These are phyloP conservation scores for Pelodytes ibericus DNA, from an alignment of 2,797 vertebrate genomes.

Conservation along the genomic window DNA sequence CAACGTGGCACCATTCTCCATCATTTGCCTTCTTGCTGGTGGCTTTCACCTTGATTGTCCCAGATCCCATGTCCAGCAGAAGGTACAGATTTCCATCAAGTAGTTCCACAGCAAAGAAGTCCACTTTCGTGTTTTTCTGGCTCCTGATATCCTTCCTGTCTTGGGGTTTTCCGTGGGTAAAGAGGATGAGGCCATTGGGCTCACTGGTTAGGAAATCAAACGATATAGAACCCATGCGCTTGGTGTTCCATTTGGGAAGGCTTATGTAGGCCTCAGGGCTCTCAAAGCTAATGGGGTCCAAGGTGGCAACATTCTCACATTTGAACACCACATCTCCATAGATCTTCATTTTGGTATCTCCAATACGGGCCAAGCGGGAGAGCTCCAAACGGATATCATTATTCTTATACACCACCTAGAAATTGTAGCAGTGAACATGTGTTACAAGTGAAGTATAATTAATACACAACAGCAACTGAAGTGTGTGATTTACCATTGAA, in stretches of 20 bases:
- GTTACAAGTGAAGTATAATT: too few species aligned
- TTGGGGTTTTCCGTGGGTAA: constrained; percentile 95
- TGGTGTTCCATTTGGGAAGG: constrained; percentile 98
- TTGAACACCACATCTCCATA: constrained; percentile 94
- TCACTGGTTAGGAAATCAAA: constrained; percentile 97
- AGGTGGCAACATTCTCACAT: constrained; percentile 94
- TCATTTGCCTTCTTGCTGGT: constrained; percentile 97
- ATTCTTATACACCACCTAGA: constrained; percentile 98
- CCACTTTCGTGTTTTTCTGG: constrained; percentile 97
- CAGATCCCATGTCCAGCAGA: constrained; percentile 97
- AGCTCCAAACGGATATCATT: constrained; percentile 97
- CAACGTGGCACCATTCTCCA: constrained; percentile 97
- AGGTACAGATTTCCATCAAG: constrained; percentile 94
- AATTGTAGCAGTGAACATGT: too few species aligned
- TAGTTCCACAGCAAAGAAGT: constrained; percentile 97
- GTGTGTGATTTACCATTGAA: too few species aligned
- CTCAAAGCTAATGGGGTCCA: constrained; percentile 97
- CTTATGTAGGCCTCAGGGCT: constrained; percentile 96
- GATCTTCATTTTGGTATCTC: constrained; percentile 99
- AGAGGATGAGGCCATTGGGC: constrained; percentile 95
- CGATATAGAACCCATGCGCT: constrained; percentile 97
- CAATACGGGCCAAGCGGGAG: constrained; percentile 92
- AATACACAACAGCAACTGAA: too few species aligned
- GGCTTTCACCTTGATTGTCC: constrained; percentile 97
- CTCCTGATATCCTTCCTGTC: constrained; percentile 91